Evolutionary conservation across 2,113 vertebrate species (phyloP).

Genomic region (Vulpes ferrilata): DNA sequence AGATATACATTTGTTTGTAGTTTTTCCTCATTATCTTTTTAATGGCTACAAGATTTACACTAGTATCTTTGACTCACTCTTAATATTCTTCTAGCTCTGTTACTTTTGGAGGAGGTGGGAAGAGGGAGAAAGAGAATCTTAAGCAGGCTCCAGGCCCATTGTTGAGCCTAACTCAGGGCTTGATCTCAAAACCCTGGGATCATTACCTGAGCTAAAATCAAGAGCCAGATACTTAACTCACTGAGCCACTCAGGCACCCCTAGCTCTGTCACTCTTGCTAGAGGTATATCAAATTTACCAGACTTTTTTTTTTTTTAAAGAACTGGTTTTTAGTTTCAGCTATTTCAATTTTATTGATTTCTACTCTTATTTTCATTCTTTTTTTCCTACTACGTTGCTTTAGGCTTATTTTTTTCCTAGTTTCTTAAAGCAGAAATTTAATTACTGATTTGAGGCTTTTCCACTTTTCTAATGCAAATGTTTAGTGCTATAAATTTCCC

Average conservation of each 20-base stretch:
- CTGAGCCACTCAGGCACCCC: background rate
- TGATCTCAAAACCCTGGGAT: background rate
- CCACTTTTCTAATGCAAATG: background rate
- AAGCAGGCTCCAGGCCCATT: background rate
- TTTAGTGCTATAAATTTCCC: background rate
- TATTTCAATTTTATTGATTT: background rate
- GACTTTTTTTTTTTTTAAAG: background rate
- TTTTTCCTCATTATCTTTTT: background rate
- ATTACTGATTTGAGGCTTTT: background rate
- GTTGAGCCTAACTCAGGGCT: background rate
- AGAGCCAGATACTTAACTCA: background rate
- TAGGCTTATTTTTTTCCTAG: background rate
- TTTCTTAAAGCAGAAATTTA: background rate
- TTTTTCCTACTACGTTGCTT: background rate
- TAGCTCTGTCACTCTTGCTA: background rate
- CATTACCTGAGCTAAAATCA: background rate
- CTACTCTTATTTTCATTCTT: background rate
- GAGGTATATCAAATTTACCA: background rate
- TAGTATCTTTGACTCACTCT: background rate
- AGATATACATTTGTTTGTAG: background rate
- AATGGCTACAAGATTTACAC: background rate
- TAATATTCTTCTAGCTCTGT: background rate
- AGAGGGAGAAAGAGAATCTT: background rate
- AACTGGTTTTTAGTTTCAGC: background rate
- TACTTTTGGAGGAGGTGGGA: background rate